phyloP scores from a whole-genome alignment of 2,888 invertebrate genomes.

The Apomyelois bistriatella region DNA sequence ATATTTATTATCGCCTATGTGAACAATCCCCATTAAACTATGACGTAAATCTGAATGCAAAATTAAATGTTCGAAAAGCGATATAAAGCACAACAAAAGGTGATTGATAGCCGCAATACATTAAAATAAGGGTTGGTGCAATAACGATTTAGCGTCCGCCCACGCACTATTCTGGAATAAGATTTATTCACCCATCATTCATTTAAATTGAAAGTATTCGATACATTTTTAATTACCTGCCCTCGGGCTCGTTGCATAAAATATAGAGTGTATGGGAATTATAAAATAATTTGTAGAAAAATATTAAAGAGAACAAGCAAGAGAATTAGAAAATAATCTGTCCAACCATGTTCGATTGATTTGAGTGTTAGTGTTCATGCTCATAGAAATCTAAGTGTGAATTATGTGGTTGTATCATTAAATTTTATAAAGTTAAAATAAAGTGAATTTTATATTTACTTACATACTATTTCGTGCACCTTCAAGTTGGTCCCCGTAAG shows the following conservation, averaged over 20 bases:
- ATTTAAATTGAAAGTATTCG: conserved; percentile 50
- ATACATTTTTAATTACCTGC: conserved; percentile 42
- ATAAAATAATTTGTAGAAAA: too few species aligned
- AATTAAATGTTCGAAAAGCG: conserved; percentile 3
- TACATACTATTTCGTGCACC: too few species aligned
- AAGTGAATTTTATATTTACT: too few species aligned
- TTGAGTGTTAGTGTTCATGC: too few species aligned
- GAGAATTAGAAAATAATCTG: too few species aligned
- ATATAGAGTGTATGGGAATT: neutral
- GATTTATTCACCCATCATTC: conserved; percentile 49
- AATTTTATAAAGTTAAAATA: too few species aligned
- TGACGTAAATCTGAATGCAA: neutral
- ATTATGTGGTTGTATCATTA: too few species aligned
- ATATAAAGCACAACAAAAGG: conserved; percentile 21
- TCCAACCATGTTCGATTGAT: too few species aligned
- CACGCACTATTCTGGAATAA: conserved; percentile 37
- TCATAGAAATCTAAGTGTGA: too few species aligned
- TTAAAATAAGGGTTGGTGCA: conserved; percentile 24
- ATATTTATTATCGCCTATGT: too few species aligned
- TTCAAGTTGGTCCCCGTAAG: too few species aligned
- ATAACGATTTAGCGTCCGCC: conserved; percentile 31
- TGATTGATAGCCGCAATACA: conserved; percentile 28
- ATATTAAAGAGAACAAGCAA: too few species aligned
- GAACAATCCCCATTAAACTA: neutral
- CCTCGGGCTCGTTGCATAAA: conserved; percentile 5